Evolutionary conservation across 2,113 vertebrate genomes (phyloP).

Genomic region (Carassius auratus): DNA sequence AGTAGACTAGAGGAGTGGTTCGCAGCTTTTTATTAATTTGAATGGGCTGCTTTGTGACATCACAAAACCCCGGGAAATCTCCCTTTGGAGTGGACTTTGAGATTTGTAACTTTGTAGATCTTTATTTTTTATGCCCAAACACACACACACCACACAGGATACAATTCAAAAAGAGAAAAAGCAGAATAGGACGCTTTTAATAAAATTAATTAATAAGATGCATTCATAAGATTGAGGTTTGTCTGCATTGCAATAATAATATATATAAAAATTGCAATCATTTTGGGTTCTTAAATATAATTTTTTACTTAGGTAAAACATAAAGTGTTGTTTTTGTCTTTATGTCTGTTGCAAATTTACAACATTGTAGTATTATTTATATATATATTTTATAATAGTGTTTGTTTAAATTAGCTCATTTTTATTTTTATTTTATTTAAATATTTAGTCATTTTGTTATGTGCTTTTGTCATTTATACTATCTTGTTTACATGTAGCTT

Average conservation of each 20-base stretch:
- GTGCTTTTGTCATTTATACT: background rate
- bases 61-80: no score
- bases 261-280: background rate
- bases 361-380: background rate
- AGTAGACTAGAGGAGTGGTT: background rate
- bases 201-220: background rate
- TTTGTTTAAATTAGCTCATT: background rate
- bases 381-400: background rate
- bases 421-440: background rate
- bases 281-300: background rate
- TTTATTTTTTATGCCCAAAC: no score
- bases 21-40: background rate
- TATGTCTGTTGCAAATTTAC: background rate
- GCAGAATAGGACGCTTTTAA: no score
- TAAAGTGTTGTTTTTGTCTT: no score
- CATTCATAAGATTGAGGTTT: background rate
- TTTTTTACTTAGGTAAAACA: no score
- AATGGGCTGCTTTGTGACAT: no score
- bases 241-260: background rate
- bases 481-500: background rate
- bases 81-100: no score
- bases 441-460: background rate
- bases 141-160: no score
- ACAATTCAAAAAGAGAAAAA: no score
- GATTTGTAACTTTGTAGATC: no score